These are phyloP conservation scores for Herpetotheres cachinnans DNA, from an alignment of 2,113 vertebrate species.

Conservation along the genomic window DNA sequence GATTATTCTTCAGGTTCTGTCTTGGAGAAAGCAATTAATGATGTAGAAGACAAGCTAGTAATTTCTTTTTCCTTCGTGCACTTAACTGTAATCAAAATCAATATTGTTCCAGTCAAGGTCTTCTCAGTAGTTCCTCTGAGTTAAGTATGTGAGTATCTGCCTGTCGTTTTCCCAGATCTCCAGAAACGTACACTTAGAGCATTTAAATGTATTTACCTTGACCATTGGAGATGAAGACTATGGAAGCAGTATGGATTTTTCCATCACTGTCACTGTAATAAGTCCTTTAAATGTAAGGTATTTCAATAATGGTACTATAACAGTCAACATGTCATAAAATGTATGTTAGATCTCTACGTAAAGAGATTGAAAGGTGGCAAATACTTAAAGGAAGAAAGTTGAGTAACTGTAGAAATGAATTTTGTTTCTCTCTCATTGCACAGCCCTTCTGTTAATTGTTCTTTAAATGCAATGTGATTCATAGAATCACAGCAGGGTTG, in stretches of 20 bases:
- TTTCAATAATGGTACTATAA: not conserved
- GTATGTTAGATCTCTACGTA: not conserved
- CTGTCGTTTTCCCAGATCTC: not conserved
- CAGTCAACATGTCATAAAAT: not conserved
- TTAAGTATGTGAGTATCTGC: not conserved
- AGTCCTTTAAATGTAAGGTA: not conserved
- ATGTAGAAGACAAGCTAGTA: not conserved
- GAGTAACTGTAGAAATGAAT: not conserved
- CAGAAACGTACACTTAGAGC: not conserved
- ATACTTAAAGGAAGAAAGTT: not conserved
- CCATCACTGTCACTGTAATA: not conserved
- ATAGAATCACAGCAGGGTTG: not conserved
- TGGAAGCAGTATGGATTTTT: not conserved
- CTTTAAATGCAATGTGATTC: not conserved
- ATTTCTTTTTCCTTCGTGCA: not conserved
- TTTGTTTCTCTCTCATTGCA: not conserved
- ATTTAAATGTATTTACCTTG: not conserved
- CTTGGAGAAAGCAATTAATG: not conserved
- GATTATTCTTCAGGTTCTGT: not conserved
- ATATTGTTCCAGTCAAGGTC: rapidly evolving
- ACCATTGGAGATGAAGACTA: not conserved
- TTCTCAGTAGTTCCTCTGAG: not conserved
- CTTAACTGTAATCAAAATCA: not conserved
- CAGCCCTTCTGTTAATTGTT: not conserved
- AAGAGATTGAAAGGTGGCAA: not conserved